Evolutionary conservation across 2,888 invertebrate genomes (phyloP).

Genomic region (Periphyllus acericola): DNA sequence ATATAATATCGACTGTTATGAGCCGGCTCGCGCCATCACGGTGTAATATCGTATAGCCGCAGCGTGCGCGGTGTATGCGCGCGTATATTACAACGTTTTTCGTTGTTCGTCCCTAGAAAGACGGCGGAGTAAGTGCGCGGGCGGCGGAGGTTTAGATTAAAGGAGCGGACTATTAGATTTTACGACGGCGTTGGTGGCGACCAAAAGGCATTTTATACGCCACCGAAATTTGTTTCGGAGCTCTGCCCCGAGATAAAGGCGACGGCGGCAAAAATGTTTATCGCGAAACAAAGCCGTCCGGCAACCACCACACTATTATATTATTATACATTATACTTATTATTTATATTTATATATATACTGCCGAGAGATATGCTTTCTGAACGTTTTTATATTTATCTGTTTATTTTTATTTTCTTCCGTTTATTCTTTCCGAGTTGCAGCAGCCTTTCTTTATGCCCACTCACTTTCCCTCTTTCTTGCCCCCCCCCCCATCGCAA

Average conservation of each 20-base stretch:
- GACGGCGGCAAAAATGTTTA: constrained; percentile 36
- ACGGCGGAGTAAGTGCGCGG: background rate
- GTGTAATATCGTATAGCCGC: background rate
- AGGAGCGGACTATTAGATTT: constrained; percentile 45
- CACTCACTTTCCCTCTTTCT: background rate
- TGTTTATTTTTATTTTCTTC: constrained; percentile 16
- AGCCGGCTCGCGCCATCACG: background rate
- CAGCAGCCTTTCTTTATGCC: background rate
- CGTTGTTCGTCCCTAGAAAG: background rate
- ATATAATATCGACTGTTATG: background rate
- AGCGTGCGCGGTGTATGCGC: background rate
- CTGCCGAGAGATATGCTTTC: background rate
- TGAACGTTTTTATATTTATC: background rate
- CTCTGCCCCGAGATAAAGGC: constrained; percentile 21
- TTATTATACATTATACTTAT: background rate
- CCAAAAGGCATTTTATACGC: constrained; percentile 25
- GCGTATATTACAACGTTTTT: background rate
- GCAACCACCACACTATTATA: background rate
- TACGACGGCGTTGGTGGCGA: background rate
- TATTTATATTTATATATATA: no score
- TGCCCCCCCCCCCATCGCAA: background rate
- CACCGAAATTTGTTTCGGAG: constrained; percentile 29
- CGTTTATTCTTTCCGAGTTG: background rate
- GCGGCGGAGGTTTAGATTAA: constrained; percentile 22
- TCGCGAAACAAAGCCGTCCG: background rate